phyloP scores from a whole-genome alignment of 1,140 invertebrate genomes.

The Ceratoteleas bidentatus region DNA sequence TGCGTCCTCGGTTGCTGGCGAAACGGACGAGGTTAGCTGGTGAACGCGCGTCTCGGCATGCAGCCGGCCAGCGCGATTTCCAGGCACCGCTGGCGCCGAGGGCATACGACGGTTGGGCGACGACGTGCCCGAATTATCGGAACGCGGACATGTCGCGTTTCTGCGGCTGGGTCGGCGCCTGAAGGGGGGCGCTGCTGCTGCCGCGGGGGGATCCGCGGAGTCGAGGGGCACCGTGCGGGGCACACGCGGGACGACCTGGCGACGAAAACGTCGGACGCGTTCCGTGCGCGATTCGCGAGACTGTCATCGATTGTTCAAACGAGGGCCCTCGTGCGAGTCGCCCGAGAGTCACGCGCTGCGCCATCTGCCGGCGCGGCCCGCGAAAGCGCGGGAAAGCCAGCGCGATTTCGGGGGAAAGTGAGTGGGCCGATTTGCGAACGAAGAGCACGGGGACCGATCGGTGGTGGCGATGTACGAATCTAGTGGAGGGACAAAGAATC shows the following conservation, averaged over 20 bases:
- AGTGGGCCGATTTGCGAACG: too few species aligned
- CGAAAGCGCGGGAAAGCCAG: slow-evolving; percentile 6
- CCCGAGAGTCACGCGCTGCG: slow-evolving; percentile 2
- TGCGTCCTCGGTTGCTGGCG: slow-evolving; percentile 21
- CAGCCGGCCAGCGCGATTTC: slow-evolving; percentile 30
- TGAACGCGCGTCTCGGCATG: slow-evolving; percentile 37
- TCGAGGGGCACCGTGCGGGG: too few species aligned
- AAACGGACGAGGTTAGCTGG: slow-evolving; percentile 34
- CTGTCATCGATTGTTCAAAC: slow-evolving; percentile 54
- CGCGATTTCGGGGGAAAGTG: not conserved
- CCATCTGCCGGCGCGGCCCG: slow-evolving; percentile 19
- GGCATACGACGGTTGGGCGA: not conserved
- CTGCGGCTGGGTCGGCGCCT: not conserved
- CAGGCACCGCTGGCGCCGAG: not conserved
- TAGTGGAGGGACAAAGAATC: too few species aligned
- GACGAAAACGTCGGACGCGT: slow-evolving; percentile 4
- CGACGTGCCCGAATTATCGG: slow-evolving; percentile 3
- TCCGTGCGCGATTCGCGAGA: slow-evolving; percentile 32
- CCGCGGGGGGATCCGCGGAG: too few species aligned
- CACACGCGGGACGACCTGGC: not conserved
- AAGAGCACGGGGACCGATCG: too few species aligned
- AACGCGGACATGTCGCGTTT: not conserved
- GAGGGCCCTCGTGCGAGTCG: slow-evolving; percentile 39
- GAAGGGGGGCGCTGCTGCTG: not conserved
- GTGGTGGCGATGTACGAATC: too few species aligned